Base-by-base conservation (phyloP, 2,888 invertebrate genomes). In the Tachystola acroxantha region DNA sequence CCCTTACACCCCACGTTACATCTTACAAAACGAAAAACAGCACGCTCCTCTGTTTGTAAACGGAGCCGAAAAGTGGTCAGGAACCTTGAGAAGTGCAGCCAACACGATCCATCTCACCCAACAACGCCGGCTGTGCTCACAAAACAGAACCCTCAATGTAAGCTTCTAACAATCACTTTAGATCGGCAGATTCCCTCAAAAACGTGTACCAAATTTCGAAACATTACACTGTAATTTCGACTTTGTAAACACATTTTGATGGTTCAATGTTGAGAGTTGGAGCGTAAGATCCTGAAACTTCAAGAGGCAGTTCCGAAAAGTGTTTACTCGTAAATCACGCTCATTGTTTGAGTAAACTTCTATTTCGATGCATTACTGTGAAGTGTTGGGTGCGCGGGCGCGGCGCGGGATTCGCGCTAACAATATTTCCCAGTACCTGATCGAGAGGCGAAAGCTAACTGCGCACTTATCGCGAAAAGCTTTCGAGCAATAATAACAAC, bases 241-340 rank as follows among this genome's bases (percentile, higher is more conserved):
- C 54, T 57, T 57, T 71, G 61, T 39, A 9, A 2, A 5, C 3
- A n/a, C n/a, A 5, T 28, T 2, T 10, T 42, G 64, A 75, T 52
- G 58, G 61, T 57, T 59, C 46, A 61, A 43, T 63, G 61, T 66
- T 29, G 42, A 30, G 42, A 41, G 39, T 40, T 26, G 12, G 22
- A 42, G 38, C 32, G 7, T 10, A 10, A 13, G 1, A 10, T 42
- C 45, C 39, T 53, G 51, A 53, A 72, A 47, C 57, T 70, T 68
- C 68, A 58, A 66, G 56, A 66, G 61, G 58, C 53, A 63, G 55
- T 50, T 60, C 61, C 56, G 53, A 64, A 74, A 70, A 68, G 50
- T 86, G 85, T 86, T 85, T 86, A 85, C 72, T 54, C 64, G 58
- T 85, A 76, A 76, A 84, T 81, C 86, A 84, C 85, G 82, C 66